Evolutionary conservation across 1,140 invertebrate genomes (phyloP), one percentile per base, ranked within the genome.

Genomic region (Homarus americanus): DNA sequence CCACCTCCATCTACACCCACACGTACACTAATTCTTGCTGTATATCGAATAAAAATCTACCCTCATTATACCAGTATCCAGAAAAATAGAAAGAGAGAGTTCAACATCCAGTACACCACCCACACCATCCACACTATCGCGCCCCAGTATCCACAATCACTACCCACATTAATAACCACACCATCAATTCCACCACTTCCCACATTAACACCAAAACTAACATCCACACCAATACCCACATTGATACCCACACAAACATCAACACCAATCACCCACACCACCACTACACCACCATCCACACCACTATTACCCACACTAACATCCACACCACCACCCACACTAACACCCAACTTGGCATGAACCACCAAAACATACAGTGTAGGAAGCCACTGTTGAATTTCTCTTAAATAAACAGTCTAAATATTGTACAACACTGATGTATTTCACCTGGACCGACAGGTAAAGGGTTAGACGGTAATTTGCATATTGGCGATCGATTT

Each of bases 391-490:
- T 32, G 63, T 12, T 69, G 63, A 69, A 69, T 82, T 82, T 32
- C 49, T 82, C 79, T 82, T 82, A 82, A 82, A 82, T 82, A 82
- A 82, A 82, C 79, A 82, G 49, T 82, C 79, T 82, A 82, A 82
- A 82, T 63, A 82, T 82, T 63, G 79, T 9, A 34, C 79, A 63
- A 63, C 49, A 28, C 49, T 82, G 79, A 82, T 36, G 79, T 58
- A 63, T 44, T 63, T n/a, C 79, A 15, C 49, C 41, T 24, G 24
- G 32, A 10, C 49, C 34, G 32, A 20, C 49, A 20, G 75, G 66
- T 38, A 78, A 78, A 40, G 79, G 53, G 79, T 82, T 58, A 63
- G 79, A 44, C 49, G 24, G 7, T 82, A 38, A 82, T 82, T 63
- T 82, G 36, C 79, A 82, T 82, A 82, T 34, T 32, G 32, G 32